phyloP scores from a whole-genome alignment of 1,140 invertebrate genomes.

The Bombus terrestris region DNA sequence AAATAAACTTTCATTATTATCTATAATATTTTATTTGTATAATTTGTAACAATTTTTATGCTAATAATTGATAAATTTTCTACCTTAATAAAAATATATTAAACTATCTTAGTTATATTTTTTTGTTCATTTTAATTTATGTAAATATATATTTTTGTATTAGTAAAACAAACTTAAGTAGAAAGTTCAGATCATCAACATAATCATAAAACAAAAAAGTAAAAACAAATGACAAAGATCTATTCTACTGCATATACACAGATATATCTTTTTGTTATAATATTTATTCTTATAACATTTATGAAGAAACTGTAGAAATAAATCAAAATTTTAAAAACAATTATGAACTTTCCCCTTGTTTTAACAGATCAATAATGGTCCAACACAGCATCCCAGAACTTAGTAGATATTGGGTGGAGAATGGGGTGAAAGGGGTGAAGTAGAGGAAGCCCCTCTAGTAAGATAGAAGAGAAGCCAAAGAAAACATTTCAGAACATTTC shows the following conservation, averaged over 20 bases:
- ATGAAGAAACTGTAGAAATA: background rate
- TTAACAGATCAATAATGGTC: constrained; percentile 80
- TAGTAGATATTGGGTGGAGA: constrained; percentile 53
- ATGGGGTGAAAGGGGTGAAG: constrained; percentile 62
- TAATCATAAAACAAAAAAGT: background rate
- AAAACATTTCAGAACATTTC: constrained; percentile 71
- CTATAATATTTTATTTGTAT: background rate
- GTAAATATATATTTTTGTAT: background rate
- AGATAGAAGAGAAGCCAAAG: constrained; percentile 77
- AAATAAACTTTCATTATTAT: background rate
- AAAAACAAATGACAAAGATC: background rate
- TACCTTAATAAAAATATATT: background rate
- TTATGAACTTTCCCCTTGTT: constrained; percentile 45
- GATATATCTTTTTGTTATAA: constrained; percentile 2
- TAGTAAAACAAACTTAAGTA: background rate
- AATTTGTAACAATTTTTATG: background rate
- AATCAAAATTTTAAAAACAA: constrained; percentile 31
- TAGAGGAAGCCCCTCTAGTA: constrained; percentile 66
- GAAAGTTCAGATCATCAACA: background rate
- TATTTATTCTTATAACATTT: constrained; percentile 1
- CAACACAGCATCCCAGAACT: constrained; percentile 76
- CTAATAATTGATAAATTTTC: background rate
- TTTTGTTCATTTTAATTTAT: background rate
- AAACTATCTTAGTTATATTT: background rate
- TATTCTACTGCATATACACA: background rate